A percentile compares a stretch with the other conserved stretches of the same genome.
These are phyloP conservation scores for Lophochroa leadbeateri DNA, from an alignment of 2,113 vertebrate genomes.

Conservation along the genomic window DNA sequence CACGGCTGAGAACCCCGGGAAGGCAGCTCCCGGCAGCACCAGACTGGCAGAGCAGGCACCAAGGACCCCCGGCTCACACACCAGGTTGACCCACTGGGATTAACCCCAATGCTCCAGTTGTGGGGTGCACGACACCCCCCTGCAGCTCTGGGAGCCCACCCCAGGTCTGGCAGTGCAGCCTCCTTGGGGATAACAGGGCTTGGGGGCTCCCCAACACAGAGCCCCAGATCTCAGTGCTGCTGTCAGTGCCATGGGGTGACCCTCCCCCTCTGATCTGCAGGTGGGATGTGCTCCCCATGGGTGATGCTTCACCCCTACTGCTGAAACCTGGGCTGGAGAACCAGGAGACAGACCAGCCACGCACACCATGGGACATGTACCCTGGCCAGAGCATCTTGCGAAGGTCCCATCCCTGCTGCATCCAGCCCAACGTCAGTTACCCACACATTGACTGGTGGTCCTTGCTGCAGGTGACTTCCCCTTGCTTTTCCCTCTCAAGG, in stretches of 20 bases:
- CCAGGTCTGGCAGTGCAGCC: background rate
- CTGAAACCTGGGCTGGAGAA: background rate
- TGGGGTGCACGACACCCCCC: background rate
- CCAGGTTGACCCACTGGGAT: background rate
- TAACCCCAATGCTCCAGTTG: background rate
- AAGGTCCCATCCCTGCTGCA: background rate
- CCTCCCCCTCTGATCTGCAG: background rate
- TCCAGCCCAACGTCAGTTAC: background rate
- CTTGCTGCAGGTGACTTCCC: background rate
- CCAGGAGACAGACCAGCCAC: background rate
- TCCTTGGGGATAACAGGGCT: too few relatives aligned
- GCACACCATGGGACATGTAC: rapidly evolving
- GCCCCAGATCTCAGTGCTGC: rapidly evolving
- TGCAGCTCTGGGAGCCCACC: background rate
- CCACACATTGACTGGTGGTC: background rate
- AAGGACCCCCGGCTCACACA: background rate
- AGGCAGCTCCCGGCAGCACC: background rate
- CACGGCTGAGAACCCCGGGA: background rate
- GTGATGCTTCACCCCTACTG: rapidly evolving
- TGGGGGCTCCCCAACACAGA: rapidly evolving
- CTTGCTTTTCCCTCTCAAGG: background rate
- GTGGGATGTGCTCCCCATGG: rapidly evolving
- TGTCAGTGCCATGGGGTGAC: rapidly evolving
- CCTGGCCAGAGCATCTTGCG: rapidly evolving
- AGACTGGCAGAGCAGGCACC: background rate